Evolutionary conservation across 2,888 invertebrate genomes (phyloP).

Genomic region (Hermodice carunculata): DNA sequence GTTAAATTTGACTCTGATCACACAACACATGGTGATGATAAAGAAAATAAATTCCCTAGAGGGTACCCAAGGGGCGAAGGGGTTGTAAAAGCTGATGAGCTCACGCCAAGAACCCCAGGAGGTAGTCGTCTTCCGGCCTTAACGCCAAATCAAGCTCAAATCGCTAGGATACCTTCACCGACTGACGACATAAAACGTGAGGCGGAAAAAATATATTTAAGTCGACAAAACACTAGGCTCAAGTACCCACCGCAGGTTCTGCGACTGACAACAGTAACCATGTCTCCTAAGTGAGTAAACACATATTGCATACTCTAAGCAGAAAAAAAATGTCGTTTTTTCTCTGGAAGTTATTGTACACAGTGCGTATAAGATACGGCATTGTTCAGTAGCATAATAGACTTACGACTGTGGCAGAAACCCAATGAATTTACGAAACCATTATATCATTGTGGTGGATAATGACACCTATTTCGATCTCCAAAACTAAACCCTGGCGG

Average conservation of each 20-base stretch:
- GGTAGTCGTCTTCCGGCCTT: constrained; percentile 3
- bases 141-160: constrained; percentile 10
- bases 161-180: constrained; percentile 14
- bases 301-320: neutral
- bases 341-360: too few relatives aligned
- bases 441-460: neutral
- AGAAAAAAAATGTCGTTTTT: neutral
- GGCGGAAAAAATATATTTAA: neutral
- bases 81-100: too few relatives aligned
- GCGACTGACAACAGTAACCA: constrained; percentile 27
- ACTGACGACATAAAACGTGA: neutral
- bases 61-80: too few relatives aligned
- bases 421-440: too few relatives aligned
- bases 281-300: constrained; percentile 24
- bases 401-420: too few relatives aligned
- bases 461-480: neutral
- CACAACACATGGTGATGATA: too few relatives aligned
- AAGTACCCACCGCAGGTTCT: constrained; percentile 12
- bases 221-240: neutral
- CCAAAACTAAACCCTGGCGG: neutral
- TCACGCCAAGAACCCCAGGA: neutral
- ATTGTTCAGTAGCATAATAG: too few relatives aligned
- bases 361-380: too few relatives aligned
- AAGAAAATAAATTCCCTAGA: too few relatives aligned
- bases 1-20: too few relatives aligned